Base-by-base conservation (phyloP, 2,113 vertebrate genomes). In the Brachyhypopomus occidentalis region DNA sequence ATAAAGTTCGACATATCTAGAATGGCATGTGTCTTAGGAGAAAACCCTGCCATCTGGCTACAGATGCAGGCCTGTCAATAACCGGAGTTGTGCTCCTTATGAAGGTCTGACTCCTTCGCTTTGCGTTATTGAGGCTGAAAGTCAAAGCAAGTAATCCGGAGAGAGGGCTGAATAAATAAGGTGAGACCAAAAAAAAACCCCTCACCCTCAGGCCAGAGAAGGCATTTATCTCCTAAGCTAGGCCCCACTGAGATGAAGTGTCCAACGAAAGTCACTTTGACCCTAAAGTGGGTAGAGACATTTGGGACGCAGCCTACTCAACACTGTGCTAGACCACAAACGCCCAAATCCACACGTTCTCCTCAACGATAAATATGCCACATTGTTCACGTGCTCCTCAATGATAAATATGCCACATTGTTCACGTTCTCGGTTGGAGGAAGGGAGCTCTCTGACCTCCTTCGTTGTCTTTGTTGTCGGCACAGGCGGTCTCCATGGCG, bases 401-500 rank as follows among this genome's bases (percentile, higher is more conserved):
- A 34, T 20, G 34, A 36, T 34, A 8, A 41, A 16, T 30, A 11
- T 5, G 7, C 36, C 30, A 14, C 36, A 72, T 2, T 58, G 25
- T 69, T n/a, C 48, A 56, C 63, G 64, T 34, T 30, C 36, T 36
- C 36, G 64, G 30, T 14, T 7, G 14, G 34, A 34, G 34, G 12
- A 72, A 76, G 38, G 8, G 12, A 58, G 25, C 20, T 25, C 56
- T 41, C 94, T 97, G 93, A 99, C 98, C 98, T 97, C 97, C 97
- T 95, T 99, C 98, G 73, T 99, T 99, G 92, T 99, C 98, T 95
- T 98, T 98, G 95, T 92, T 97, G 95, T 99, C 97, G 5, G 97
- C 96, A 20, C 98, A 99, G 89, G 97, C 96, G 48, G 97, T 99
- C 91, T 98, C 98, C 97, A 99, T 98, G 92, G 98, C 96, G 86